These are phyloP conservation scores for Balearica regulorum DNA, from an alignment of 2,797 vertebrate genomes.

Conservation along the genomic window DNA sequence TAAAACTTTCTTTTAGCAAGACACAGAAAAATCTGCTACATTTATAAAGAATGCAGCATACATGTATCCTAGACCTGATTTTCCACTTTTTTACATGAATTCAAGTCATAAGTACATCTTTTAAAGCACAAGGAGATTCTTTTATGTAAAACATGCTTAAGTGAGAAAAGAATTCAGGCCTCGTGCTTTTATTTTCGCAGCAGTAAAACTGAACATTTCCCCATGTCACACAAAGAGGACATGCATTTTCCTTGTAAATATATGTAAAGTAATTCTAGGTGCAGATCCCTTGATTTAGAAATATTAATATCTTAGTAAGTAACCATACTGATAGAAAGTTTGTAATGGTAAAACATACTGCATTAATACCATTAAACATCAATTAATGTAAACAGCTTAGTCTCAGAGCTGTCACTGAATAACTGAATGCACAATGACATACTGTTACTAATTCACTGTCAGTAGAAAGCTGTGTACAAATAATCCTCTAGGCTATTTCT, in stretches of 20 bases:
- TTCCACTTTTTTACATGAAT: neutral
- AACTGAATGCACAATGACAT: constrained; percentile 47
- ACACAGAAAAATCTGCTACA: neutral
- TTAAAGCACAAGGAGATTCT: neutral
- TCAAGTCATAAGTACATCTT: neutral
- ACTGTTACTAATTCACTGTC: constrained; percentile 64
- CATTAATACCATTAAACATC: constrained; percentile 56
- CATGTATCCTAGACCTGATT: neutral
- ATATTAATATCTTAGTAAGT: constrained; percentile 36
- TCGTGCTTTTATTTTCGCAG: neutral
- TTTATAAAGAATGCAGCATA: neutral
- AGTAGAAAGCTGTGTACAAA: constrained; percentile 56
- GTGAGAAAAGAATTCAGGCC: neutral
- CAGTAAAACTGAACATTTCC: neutral
- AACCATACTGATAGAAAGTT: constrained; percentile 24
- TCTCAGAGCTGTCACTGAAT: constrained; percentile 55
- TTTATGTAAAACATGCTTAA: neutral
- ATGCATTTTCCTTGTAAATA: neutral
- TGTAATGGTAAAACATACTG: constrained; percentile 44
- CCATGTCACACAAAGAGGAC: neutral
- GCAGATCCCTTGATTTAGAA: neutral
- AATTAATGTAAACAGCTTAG: constrained; percentile 66
- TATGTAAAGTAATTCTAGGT: neutral
- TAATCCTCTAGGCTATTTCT: constrained; percentile 57
- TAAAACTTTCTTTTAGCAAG: neutral